Percentiles rank a stretch among this genome's conserved stretches.
These are phyloP conservation scores for Bradynema listronoti DNA, from an alignment of 1,140 invertebrate genomes.

Conservation along the genomic window DNA sequence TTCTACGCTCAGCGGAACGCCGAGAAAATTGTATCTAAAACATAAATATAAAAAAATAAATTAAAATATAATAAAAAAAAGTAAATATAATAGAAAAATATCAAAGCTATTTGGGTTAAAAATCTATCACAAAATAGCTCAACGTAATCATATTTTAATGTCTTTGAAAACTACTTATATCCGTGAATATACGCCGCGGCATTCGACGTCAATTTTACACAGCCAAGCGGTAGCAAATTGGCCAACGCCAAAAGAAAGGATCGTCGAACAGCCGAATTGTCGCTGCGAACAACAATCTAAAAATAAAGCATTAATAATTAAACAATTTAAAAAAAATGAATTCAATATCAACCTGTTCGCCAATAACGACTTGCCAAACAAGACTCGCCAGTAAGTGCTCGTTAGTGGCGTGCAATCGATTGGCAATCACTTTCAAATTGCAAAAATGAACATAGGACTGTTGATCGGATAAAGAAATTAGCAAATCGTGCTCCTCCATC, in stretches of 20 bases:
- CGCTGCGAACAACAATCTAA: constrained; percentile 28
- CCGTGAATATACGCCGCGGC: constrained; percentile 12
- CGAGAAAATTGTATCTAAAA: constrained; percentile 36
- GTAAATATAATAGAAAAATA: constrained; percentile 15
- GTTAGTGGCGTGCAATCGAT: constrained; percentile 6
- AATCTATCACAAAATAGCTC: too few species aligned
- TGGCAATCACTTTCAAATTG: too few species aligned
- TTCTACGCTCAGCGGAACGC: constrained; percentile 4
- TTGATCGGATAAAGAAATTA: too few species aligned
- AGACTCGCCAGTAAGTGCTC: constrained; percentile 2
- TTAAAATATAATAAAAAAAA: neutral
- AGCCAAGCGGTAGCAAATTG: constrained; percentile 33
- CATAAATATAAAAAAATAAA: neutral
- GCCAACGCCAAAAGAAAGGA: constrained; percentile 29
- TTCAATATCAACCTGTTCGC: constrained; percentile 21
- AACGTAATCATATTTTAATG: too few species aligned
- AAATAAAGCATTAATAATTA: constrained; percentile 15
- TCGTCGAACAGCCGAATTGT: constrained; percentile 8
- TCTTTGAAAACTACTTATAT: too few species aligned
- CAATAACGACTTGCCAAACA: constrained; percentile 32
- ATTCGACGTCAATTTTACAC: constrained; percentile 29
- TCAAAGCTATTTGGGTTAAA: constrained; percentile 18
- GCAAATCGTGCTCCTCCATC: constrained; percentile 28
- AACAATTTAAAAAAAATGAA: constrained; percentile 16
- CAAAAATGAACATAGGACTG: too few species aligned